Percentiles rank a stretch among this genome's conserved stretches.
Evolutionary conservation across 2,113 vertebrate species (phyloP).

Genomic region (Pedetes capensis): DNA sequence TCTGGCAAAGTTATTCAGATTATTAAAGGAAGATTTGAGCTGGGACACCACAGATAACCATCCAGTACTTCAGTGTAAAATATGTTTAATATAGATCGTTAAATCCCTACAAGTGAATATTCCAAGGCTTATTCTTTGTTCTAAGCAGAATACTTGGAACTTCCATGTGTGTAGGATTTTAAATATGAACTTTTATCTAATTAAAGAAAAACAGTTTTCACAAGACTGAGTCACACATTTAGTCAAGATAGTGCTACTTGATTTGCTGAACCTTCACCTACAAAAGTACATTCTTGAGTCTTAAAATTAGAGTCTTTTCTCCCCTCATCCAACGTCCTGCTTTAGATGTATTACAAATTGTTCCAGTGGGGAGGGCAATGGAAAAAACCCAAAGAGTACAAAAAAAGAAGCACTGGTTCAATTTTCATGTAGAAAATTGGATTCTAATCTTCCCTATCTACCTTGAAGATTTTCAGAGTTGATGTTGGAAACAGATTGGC

Average conservation of each 20-base stretch:
- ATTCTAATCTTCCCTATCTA: slow-evolving; percentile 11
- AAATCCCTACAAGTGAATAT: background rate
- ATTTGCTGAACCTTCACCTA: slow-evolving; percentile 17
- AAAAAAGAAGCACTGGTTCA: background rate
- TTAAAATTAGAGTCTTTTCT: slow-evolving; percentile 23
- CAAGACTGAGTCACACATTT: slow-evolving; percentile 3
- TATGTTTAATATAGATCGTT: background rate
- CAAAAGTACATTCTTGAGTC: slow-evolving; percentile 6
- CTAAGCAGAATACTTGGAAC: background rate
- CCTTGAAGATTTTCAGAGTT: slow-evolving; percentile 41
- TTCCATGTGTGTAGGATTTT: slow-evolving; percentile 6
- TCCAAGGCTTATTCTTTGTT: slow-evolving; percentile 9
- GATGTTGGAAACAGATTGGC: slow-evolving; percentile 22
- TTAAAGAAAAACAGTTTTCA: background rate
- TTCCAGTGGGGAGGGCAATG: slow-evolving; percentile 20
- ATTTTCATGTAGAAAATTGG: slow-evolving; percentile 33
- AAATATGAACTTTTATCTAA: slow-evolving; percentile 25
- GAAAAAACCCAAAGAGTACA: background rate
- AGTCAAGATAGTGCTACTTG: background rate
- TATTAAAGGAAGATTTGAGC: slow-evolving; percentile 13
- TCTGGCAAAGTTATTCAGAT: background rate
- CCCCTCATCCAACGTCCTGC: background rate
- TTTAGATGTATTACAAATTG: slow-evolving; percentile 3
- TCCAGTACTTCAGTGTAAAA: slow-evolving; percentile 22
- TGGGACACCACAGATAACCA: background rate